Conservation (phyloP, 2,888 invertebrate species). For the Tetheella fluctuosa region DNA sequence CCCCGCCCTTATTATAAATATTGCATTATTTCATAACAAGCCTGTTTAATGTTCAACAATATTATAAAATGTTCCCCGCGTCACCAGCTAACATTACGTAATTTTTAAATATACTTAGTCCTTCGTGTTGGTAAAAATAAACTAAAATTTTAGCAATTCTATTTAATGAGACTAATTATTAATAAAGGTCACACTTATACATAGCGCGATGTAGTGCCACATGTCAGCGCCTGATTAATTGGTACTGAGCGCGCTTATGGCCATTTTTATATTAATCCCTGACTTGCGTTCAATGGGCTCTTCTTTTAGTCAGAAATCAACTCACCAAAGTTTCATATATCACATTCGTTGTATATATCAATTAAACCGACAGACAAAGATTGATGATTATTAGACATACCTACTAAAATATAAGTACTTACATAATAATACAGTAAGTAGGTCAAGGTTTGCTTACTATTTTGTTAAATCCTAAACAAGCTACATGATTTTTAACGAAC, state of each 20-base stretch:
- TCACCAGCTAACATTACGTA: neutral
- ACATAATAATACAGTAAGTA: neutral
- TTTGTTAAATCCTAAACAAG: neutral
- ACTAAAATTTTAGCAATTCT: neutral
- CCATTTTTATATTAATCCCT: neutral
- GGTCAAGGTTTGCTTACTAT: neutral
- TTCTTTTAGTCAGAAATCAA: too few species aligned
- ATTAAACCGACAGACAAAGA: too few species aligned
- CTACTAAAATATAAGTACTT: too few species aligned
- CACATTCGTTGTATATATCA: too few species aligned
- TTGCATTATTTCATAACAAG: slow-evolving; percentile 13
- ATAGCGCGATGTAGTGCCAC: slow-evolving; percentile 34
- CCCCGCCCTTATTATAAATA: slow-evolving; percentile 48
- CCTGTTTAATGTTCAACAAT: slow-evolving; percentile 18
- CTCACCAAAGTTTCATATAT: too few species aligned
- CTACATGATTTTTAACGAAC: too few species aligned
- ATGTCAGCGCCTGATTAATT: slow-evolving; percentile 60
- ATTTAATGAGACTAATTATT: slow-evolving; percentile 3
- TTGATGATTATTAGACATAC: too few species aligned
- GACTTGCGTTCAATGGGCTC: too few species aligned
- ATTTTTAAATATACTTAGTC: neutral
- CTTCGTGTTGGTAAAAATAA: neutral
- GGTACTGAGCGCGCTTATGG: slow-evolving; percentile 39
- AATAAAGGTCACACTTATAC: slow-evolving; percentile 36
- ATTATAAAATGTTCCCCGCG: neutral